phyloP scores from a whole-genome alignment of 2,113 vertebrate species.

The Semicossyphus pulcher region DNA sequence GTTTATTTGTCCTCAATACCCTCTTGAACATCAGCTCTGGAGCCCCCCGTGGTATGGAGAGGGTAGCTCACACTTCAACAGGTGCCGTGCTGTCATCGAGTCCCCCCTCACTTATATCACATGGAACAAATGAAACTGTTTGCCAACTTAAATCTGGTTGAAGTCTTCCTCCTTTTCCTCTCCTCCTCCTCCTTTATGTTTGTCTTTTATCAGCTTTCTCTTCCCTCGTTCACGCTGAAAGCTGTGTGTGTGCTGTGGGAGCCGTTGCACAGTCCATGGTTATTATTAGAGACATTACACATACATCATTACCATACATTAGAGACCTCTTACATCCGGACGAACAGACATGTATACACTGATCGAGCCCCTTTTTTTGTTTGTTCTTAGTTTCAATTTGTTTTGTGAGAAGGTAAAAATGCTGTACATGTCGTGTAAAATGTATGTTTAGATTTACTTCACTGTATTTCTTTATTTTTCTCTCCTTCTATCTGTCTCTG shows the following conservation, averaged over 20 bases:
- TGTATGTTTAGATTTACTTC: constrained; percentile 54
- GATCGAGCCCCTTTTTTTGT: constrained; percentile 20
- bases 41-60: neutral
- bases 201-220: too few species aligned
- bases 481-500: constrained; percentile 9
- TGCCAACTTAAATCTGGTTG: too few species aligned
- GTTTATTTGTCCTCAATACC: constrained; percentile 10
- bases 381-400: constrained; percentile 40
- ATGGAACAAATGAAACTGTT: neutral
- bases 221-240: neutral
- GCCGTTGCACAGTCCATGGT: constrained; percentile 13
- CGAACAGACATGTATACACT: neutral
- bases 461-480: constrained; percentile 24
- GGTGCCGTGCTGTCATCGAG: neutral
- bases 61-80: neutral
- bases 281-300: neutral
- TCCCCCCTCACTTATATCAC: neutral
- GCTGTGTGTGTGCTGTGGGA: neutral
- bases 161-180: neutral
- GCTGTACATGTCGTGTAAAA: constrained; percentile 63
- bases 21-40: neutral
- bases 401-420: constrained; percentile 53
- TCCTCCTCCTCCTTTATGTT: neutral
- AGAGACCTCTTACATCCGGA: neutral
- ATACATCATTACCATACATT: neutral